Evolutionary conservation across 1,140 invertebrate species (phyloP).

Genomic region (Lycorma delicatula): DNA sequence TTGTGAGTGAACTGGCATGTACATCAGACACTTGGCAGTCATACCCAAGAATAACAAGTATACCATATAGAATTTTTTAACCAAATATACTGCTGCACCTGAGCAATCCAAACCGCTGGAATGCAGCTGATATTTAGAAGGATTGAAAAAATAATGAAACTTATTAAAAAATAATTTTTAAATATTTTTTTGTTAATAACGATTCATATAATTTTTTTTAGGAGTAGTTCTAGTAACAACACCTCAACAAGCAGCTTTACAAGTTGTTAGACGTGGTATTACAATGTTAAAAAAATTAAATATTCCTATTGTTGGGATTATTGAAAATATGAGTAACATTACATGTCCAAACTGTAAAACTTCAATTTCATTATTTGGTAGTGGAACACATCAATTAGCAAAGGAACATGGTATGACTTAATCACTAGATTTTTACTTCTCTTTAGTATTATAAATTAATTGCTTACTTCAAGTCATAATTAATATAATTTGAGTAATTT

Average conservation of each 20-base stretch:
- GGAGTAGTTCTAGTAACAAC: slow-evolving; percentile 77
- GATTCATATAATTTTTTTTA: too few relatives aligned
- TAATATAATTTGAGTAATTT: background rate
- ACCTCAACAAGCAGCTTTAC: slow-evolving; percentile 70
- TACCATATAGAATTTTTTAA: too few relatives aligned
- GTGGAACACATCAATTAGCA: slow-evolving; percentile 44
- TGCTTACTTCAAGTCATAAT: background rate
- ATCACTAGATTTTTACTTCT: slow-evolving; percentile 16
- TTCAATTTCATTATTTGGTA: slow-evolving; percentile 51
- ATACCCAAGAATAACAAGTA: too few relatives aligned
- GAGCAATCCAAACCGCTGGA: too few relatives aligned
- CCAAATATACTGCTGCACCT: too few relatives aligned
- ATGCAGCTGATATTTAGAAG: too few relatives aligned
- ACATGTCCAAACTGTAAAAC: slow-evolving; percentile 60
- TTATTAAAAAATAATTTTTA: too few relatives aligned
- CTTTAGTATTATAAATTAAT: background rate
- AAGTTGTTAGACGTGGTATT: slow-evolving; percentile 69
- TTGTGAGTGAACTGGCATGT: too few relatives aligned
- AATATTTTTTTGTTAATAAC: too few relatives aligned
- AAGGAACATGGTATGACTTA: slow-evolving; percentile 31
- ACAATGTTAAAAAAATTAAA: slow-evolving; percentile 72
- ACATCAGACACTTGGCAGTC: too few relatives aligned
- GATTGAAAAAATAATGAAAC: too few relatives aligned
- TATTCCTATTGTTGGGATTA: slow-evolving; percentile 69
- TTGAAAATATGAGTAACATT: slow-evolving; percentile 76